phyloP scores from a whole-genome alignment of 2,113 vertebrate species.

The Pituophis catenifer region DNA sequence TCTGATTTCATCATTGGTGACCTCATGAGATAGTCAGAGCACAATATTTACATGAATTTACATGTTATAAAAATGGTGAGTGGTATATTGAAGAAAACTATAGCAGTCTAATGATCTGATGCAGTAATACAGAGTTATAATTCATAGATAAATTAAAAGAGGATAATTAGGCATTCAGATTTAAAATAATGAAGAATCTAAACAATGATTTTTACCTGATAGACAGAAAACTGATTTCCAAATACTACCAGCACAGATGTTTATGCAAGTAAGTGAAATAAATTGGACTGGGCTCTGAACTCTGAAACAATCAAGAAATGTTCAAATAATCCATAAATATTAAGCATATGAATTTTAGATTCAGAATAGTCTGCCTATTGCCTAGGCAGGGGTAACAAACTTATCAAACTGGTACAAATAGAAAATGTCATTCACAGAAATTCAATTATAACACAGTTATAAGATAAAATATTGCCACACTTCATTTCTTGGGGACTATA shows the following conservation, averaged over 20 bases:
- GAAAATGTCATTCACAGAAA: constrained; percentile 10
- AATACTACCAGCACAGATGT: not conserved
- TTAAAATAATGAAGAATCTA: not conserved
- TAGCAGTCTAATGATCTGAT: not conserved
- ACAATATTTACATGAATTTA: not conserved
- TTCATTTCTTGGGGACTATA: not conserved
- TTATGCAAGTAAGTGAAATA: not conserved
- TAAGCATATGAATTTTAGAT: not conserved
- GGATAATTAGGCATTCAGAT: not conserved
- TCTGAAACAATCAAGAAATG: not conserved
- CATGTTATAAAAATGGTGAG: not conserved
- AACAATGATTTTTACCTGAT: not conserved
- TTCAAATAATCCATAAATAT: not conserved
- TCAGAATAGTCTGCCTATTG: not conserved
- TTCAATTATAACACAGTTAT: constrained; percentile 2
- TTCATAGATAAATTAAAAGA: not conserved
- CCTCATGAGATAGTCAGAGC: not conserved
- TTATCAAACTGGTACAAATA: not conserved
- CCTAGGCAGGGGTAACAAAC: not conserved
- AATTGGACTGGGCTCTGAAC: too few relatives aligned
- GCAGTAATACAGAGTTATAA: not conserved
- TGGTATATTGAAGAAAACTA: not conserved
- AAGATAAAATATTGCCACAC: not conserved
- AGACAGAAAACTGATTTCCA: not conserved
- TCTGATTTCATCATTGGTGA: not conserved